Conservation (phyloP, 2,888 invertebrate genomes). For the Eupithecia subfuscata region DNA sequence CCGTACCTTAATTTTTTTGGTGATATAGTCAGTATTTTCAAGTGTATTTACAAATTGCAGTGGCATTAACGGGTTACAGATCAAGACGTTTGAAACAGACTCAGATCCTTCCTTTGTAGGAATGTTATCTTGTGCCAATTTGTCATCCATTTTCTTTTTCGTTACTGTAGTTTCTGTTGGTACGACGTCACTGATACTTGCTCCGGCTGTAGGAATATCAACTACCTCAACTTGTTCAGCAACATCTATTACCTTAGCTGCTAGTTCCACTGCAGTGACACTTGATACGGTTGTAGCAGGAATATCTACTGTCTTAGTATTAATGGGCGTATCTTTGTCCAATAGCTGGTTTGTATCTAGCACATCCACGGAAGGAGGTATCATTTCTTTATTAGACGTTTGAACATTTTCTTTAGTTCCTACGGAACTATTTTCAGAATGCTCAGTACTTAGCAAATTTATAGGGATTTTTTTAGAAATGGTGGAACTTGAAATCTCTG, state of each 20-base stretch:
- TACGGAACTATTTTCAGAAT: conserved; percentile 7
- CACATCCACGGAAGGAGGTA: not conserved
- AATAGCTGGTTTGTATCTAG: not conserved
- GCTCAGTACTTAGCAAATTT: conserved; percentile 6
- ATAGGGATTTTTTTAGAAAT: conserved; percentile 44
- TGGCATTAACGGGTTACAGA: not conserved
- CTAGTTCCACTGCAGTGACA: not conserved
- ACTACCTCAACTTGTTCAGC: not conserved
- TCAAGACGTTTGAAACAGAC: not conserved
- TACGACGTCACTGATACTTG: not conserved
- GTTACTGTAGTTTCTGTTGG: not conserved
- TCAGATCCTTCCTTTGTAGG: not conserved
- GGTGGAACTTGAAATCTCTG: conserved; percentile 42
- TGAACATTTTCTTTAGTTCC: not conserved
- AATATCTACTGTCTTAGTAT: not conserved
- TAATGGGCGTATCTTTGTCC: not conserved
- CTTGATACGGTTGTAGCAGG: not conserved
- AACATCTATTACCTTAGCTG: not conserved
- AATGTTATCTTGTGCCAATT: not conserved
- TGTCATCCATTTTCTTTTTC: not conserved
- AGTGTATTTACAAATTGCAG: not conserved
- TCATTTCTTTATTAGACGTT: not conserved
- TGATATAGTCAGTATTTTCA: not conserved
- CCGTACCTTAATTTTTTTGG: not conserved
- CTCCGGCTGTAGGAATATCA: not conserved